Base-by-base conservation (phyloP, 2,113 vertebrate species). In the Romanogobio albipinnatus region DNA sequence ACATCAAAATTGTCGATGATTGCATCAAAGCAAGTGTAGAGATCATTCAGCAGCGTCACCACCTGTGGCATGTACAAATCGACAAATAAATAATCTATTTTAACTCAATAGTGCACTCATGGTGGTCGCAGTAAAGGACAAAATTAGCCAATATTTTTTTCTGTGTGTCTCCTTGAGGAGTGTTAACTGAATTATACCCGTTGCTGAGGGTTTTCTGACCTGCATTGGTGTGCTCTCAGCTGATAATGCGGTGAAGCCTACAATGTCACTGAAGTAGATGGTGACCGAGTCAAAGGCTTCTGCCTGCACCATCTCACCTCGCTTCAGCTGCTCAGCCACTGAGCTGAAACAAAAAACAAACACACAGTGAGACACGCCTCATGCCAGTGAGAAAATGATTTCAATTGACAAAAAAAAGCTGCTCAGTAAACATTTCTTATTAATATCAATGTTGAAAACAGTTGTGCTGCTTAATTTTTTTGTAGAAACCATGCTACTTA, bases 1-100 rank as follows among this genome's bases (percentile, higher is more conserved):
- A 98, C 97, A 1, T 98, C 97, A 66, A 98, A 98, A 92, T 97
- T 97, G 91, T 98, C 97, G n/a, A 98, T 98, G 90, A 98, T 97
- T 84, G 97, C 97, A 0, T 98, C 97, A 2, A 98, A 98, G 83
- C 97, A 97, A 3, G 97, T 98, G 90, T 98, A 98, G 53, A 98
- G 93, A 85, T 98, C 97, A 17, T 98, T 98, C 86, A 98, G 89
- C 76, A 98, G 86, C 0, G 96, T 96, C 86, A 98, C 97, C 29
- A 98, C 97, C 97, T 97, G 89, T 0, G 45, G 66, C 1, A 11
- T 17, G 47, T 29, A 70, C 80, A 86, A 29, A 61, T 26, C 7
- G 5, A 61, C 10, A 78, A 47, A 51, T 26, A 45, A 7, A 66
- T 49, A 1, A 33, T 29, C 39, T 66, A 11, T 59, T 39, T 64